These are phyloP conservation scores for Lasioglossum villosulum DNA, from an alignment of 2,888 invertebrate genomes.

Conservation along the genomic window DNA sequence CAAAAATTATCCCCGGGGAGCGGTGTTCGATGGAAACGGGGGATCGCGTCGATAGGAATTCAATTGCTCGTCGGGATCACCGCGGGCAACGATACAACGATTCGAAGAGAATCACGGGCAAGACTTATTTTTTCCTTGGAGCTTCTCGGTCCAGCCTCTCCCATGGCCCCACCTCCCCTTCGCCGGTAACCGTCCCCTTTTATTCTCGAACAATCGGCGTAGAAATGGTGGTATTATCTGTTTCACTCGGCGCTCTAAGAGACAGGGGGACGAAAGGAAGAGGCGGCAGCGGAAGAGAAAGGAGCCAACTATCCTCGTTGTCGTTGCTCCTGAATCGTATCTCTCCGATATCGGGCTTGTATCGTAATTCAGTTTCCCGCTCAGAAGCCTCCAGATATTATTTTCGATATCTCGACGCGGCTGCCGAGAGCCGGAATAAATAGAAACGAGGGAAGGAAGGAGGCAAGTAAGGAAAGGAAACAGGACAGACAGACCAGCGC, in stretches of 20 bases:
- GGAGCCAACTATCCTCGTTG: slow-evolving; percentile 40
- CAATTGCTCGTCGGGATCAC: slow-evolving; percentile 59
- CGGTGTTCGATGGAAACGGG: neutral
- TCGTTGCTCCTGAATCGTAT: slow-evolving; percentile 64
- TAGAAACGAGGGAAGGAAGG: slow-evolving; percentile 35
- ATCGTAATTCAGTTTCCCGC: slow-evolving; percentile 74
- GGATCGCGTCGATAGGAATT: slow-evolving; percentile 48
- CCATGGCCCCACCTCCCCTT: neutral
- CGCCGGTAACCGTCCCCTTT: slow-evolving; percentile 27
- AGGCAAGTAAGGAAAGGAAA: too few relatives aligned
- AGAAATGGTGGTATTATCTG: slow-evolving; percentile 77
- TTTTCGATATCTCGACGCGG: slow-evolving; percentile 73
- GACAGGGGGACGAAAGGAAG: slow-evolving; percentile 11
- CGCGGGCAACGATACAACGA: slow-evolving; percentile 34
- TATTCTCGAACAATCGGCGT: slow-evolving; percentile 60
- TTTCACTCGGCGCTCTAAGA: slow-evolving; percentile 49
- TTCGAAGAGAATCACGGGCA: slow-evolving; percentile 56
- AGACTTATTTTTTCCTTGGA: slow-evolving; percentile 47
- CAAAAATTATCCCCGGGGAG: slow-evolving; percentile 4
- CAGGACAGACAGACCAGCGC: neutral
- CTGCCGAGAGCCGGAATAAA: slow-evolving; percentile 57
- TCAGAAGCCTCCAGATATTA: slow-evolving; percentile 72
- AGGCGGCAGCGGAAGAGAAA: neutral
- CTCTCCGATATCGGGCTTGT: slow-evolving; percentile 64
- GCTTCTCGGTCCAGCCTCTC: neutral